Conservation (phyloP, 2,113 vertebrate species). For the Gulo gulo region DNA sequence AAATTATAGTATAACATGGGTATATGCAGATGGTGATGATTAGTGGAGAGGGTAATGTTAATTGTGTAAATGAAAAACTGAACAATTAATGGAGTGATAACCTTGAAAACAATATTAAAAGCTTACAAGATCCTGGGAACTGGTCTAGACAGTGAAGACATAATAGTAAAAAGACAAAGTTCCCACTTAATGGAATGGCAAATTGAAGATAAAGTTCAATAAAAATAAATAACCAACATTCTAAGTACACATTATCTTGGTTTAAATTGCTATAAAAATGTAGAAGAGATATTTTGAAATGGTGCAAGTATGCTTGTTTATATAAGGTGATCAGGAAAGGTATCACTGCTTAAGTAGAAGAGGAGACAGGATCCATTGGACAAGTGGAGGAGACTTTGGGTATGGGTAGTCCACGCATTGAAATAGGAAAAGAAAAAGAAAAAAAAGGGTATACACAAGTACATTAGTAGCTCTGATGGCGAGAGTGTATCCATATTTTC, state of each 20-base stretch:
- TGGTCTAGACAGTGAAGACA: background rate
- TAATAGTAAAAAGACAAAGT: background rate
- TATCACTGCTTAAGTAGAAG: background rate
- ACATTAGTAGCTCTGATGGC: too few species aligned
- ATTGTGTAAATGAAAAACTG: background rate
- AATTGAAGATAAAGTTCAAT: background rate
- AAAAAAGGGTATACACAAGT: background rate
- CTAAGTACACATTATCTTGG: background rate
- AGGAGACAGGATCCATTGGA: background rate
- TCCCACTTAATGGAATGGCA: background rate
- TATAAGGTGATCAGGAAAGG: background rate
- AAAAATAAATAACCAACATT: background rate
- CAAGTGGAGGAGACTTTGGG: background rate
- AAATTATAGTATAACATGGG: background rate
- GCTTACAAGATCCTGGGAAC: background rate
- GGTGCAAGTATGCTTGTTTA: background rate
- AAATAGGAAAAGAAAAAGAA: accelerated
- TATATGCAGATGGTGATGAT: background rate
- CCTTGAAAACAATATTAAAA: background rate
- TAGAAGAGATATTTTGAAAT: background rate
- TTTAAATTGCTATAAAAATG: background rate
- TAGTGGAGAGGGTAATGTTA: background rate
- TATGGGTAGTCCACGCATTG: background rate
- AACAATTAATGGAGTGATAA: background rate
- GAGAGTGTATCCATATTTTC: background rate